phyloP scores from a whole-genome alignment of 2,888 invertebrate genomes.

The Dryomyza anilis region DNA sequence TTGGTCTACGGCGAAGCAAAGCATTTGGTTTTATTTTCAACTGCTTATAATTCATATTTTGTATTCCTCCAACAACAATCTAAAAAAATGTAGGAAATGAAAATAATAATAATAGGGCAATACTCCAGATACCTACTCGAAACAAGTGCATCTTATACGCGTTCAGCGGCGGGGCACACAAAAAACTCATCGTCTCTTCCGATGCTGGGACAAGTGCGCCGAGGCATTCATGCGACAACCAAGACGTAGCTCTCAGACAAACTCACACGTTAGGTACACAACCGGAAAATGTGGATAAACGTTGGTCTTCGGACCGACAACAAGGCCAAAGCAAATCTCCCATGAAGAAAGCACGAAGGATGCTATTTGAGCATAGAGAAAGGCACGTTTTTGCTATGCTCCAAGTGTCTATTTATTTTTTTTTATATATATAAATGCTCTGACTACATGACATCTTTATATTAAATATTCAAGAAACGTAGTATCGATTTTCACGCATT shows the following conservation, averaged over 20 bases:
- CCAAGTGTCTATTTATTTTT: neutral
- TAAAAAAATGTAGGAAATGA: no score
- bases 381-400: no score
- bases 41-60: neutral
- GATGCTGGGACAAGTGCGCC: neutral
- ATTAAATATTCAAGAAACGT: slow-evolving; percentile 48
- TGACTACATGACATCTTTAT: slow-evolving; percentile 31
- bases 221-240: slow-evolving; percentile 1
- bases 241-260: neutral
- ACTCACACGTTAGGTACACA: neutral
- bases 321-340: slow-evolving; percentile 32
- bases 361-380: neutral
- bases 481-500: slow-evolving; percentile 31
- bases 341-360: slow-evolving; percentile 21
- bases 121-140: neutral
- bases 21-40: neutral
- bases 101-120: neutral
- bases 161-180: slow-evolving; percentile 9
- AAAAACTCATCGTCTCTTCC: no score
- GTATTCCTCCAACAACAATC: no score
- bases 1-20: slow-evolving; percentile 20
- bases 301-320: slow-evolving; percentile 13
- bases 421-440: neutral
- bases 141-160: slow-evolving; percentile 21
- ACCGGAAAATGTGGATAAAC: slow-evolving; percentile 31